Evolutionary conservation across 30 jellyfish, hydroid and myxozoan species (phyloP).

Genomic region (Sanderia malayensis): DNA sequence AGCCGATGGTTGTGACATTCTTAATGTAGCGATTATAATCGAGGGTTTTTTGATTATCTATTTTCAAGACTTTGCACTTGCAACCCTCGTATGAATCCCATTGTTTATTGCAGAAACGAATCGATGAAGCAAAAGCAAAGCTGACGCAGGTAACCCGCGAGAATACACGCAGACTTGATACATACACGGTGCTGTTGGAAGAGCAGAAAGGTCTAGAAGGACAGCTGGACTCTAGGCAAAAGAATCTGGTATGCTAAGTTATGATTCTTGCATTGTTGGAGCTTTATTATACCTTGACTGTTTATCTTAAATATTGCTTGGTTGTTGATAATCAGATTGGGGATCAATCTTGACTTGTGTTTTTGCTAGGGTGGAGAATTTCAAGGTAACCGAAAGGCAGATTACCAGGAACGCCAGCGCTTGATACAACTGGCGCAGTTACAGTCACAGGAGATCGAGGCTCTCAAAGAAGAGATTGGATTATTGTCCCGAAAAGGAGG

Average conservation of each 20-base stretch:
- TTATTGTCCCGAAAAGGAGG: conserved; percentile 91
- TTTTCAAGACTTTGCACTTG: too few relatives aligned
- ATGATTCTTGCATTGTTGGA: too few relatives aligned
- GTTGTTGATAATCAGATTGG: too few relatives aligned
- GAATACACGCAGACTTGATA: conserved; percentile 88
- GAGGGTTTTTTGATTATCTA: too few relatives aligned
- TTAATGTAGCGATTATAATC: too few relatives aligned
- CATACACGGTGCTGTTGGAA: conserved; percentile 67
- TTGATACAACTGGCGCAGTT: conserved; percentile 79
- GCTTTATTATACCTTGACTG: too few relatives aligned
- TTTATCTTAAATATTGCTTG: too few relatives aligned
- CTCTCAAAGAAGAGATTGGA: conserved; percentile 79
- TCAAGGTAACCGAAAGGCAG: conserved; percentile 84
- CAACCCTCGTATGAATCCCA: too few relatives aligned
- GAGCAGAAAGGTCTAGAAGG: conserved; percentile 77
- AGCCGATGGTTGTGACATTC: too few relatives aligned
- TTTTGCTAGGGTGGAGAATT: conserved; percentile 86
- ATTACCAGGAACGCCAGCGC: conserved; percentile 78
- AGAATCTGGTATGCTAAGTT: conserved; percentile 64
- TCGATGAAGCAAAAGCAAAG: conserved; percentile 67
- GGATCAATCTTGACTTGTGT: too few relatives aligned
- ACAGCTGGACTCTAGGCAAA: conserved; percentile 75
- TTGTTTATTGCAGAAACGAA: conserved; percentile 48
- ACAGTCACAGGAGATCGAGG: conserved; percentile 89
- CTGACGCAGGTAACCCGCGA: conserved; percentile 84